Base-by-base conservation (phyloP, 2,113 vertebrate genomes). In the Dendrocopos noguchii region DNA sequence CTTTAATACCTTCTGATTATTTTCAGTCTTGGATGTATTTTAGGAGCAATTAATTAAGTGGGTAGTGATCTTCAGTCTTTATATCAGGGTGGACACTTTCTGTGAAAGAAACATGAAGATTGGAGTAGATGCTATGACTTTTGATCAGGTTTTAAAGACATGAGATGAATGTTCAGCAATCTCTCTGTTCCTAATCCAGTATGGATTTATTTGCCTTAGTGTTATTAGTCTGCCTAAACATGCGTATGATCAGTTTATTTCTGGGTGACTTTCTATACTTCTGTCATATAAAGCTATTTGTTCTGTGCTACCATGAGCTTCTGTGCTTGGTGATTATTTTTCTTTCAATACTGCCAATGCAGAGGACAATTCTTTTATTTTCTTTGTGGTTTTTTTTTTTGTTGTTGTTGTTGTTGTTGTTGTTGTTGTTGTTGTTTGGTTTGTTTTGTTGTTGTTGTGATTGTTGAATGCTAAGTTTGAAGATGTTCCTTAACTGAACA, bases 211-310 rank as follows among this genome's bases (percentile, higher is more conserved):
- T 91, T 88, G 70, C 72, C 0, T 78, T 57, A 68, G 16, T 86
- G 74, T 92, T 93, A 66, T 66, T 95, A 90, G 57, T 83, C 76
- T 88, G 56, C 75, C 80, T 96, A 92, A 96, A 94, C 66, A 76
- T 79, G 53, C 90, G 83, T 93, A 84, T 78, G 90, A 94, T 90
- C 55, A 50, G 53, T 93, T 93, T 93, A 88, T 93, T 91, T 95
- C 56, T 92, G 94, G 50, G 57, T 95, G 90, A 90, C 59, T 95
- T 95, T 96, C 63, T 91, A 29, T 84, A 67, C 50, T 86, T 94
- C 75, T 88, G 36, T 75, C 18, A 33, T 57, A 18, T 72, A 88
- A 72, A 82, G 79, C 57, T 90, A 50, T 90, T 87, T 92, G 27
- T 87, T 89, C 56, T 84, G 39, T 80, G 29, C 33, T 85, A 29